Evolutionary conservation across 2,888 invertebrate genomes (phyloP).

Genomic region (Cheilosia impressa): DNA sequence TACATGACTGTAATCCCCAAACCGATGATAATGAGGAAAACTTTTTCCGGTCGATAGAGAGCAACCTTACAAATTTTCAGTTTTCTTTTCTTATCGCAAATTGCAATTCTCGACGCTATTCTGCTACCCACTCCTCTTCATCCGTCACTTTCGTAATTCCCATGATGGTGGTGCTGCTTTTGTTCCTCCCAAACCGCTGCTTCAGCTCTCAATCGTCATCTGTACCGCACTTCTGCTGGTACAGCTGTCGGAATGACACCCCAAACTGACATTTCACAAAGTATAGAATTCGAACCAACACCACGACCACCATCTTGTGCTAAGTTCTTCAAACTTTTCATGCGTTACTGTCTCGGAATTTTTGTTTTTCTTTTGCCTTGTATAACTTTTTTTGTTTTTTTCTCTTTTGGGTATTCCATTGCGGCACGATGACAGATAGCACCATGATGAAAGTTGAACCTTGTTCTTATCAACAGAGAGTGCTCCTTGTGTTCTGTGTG

Average conservation of each 20-base stretch:
- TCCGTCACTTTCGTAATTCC: slow-evolving; percentile 44
- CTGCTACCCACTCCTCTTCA: neutral
- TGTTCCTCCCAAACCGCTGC: neutral
- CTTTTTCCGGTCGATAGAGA: slow-evolving; percentile 40
- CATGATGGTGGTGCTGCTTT: slow-evolving; percentile 35
- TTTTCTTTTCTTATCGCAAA: slow-evolving; percentile 61
- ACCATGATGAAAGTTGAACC: slow-evolving; percentile 71
- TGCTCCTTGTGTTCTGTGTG: slow-evolving; percentile 30
- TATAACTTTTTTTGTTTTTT: slow-evolving; percentile 18
- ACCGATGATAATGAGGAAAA: slow-evolving; percentile 30
- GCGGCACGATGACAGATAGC: slow-evolving; percentile 65
- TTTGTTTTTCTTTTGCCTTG: slow-evolving; percentile 25
- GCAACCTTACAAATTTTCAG: slow-evolving; percentile 15
- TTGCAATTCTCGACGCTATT: slow-evolving; percentile 48
- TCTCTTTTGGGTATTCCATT: slow-evolving; percentile 42
- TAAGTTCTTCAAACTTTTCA: slow-evolving; percentile 68
- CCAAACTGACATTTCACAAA: slow-evolving; percentile 53
- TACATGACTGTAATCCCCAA: slow-evolving; percentile 15
- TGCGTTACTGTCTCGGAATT: slow-evolving; percentile 69
- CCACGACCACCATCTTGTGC: slow-evolving; percentile 11
- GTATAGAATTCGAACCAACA: slow-evolving; percentile 34
- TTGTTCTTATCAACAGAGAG: slow-evolving; percentile 59
- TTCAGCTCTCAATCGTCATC: slow-evolving; percentile 21
- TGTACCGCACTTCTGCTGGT: slow-evolving; percentile 28
- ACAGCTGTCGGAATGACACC: slow-evolving; percentile 56